Base-by-base conservation (phyloP, 2,113 vertebrate genomes). In the Callocephalon fimbriatum region DNA sequence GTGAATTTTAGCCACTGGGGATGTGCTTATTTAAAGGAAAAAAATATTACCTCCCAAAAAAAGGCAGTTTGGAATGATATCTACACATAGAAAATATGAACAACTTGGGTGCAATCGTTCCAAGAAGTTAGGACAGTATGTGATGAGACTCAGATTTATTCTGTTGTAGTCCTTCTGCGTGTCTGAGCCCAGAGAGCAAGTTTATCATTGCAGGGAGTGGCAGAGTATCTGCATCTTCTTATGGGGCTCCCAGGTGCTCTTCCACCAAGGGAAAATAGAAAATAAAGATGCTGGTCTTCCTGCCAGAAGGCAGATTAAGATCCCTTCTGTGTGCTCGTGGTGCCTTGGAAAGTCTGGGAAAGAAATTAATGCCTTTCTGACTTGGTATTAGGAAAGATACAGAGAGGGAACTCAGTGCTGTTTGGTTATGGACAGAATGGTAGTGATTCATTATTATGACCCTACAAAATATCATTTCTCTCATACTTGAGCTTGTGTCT, bases 361-460 rank as follows among this genome's bases (percentile, higher is more conserved):
- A 91, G 12, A 88, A 95, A 94, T 85, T 73, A 96, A 82, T 93
- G 85, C 29, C 62, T 88, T 90, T 94, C 78, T 88, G 90, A 77
- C 71, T 93, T 78, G 42, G 78, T 70, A 26, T 88, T 90, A 94
- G 62, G 56, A 53, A 93, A 90, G 78, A 71, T 71, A 81, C 35
- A 27, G 84, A 67, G 86, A 81, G 50, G 74, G 50, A 93, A 95
- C 83, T 86, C 82, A 88, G 92, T 92, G 53, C 25, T 94, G 13
- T 79, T 94, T 88, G 71, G 67, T 88, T 95, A 93, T 91, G 82
- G 96, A 90, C 85, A 88, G 78, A 71, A 83, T 67, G 23, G 59
- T 83, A 70, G 63, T 86, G 88, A 95, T 96, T 94, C 92, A 90
- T 93, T 85, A 83, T 95, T 86, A 95, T 44, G 63, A 86, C 62